Percentiles rank a stretch among this genome's conserved stretches.
phyloP scores from a whole-genome alignment of 1,140 invertebrate species.

The Sycobia sp. region DNA sequence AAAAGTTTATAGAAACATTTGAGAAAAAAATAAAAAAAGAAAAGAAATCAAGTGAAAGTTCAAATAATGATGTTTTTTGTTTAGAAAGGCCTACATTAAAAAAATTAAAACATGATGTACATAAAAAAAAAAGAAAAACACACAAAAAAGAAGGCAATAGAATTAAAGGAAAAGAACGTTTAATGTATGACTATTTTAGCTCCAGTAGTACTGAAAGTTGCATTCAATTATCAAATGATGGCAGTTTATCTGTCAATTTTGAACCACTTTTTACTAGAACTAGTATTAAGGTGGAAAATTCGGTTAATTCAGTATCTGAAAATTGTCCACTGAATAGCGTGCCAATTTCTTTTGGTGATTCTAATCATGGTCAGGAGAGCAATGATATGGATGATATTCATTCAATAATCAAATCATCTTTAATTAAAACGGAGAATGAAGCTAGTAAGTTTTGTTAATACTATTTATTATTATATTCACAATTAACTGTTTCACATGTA shows the following conservation, averaged over 20 bases:
- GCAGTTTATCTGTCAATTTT: constrained; percentile 26
- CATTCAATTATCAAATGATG: neutral
- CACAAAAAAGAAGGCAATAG: neutral
- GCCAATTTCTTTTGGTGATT: constrained; percentile 3
- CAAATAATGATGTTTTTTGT: neutral
- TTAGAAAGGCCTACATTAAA: neutral
- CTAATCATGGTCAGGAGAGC: neutral
- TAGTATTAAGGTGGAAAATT: neutral
- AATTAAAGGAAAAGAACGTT: neutral
- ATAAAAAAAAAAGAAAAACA: neutral
- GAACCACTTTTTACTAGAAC: neutral
- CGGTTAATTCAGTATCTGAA: neutral
- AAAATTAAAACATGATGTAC: neutral
- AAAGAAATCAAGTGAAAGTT: neutral
- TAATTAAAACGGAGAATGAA: too few relatives aligned
- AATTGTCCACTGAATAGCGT: too few relatives aligned
- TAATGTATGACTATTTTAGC: neutral
- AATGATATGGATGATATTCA: neutral
- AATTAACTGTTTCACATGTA: too few relatives aligned
- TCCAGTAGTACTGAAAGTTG: neutral
- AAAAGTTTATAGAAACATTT: neutral
- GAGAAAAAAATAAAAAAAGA: neutral
- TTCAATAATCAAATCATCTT: too few relatives aligned
- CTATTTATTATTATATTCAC: too few relatives aligned
- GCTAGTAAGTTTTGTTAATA: too few relatives aligned